phyloP scores from a whole-genome alignment of 2,113 vertebrate species.

The Brachyistius frenatus region DNA sequence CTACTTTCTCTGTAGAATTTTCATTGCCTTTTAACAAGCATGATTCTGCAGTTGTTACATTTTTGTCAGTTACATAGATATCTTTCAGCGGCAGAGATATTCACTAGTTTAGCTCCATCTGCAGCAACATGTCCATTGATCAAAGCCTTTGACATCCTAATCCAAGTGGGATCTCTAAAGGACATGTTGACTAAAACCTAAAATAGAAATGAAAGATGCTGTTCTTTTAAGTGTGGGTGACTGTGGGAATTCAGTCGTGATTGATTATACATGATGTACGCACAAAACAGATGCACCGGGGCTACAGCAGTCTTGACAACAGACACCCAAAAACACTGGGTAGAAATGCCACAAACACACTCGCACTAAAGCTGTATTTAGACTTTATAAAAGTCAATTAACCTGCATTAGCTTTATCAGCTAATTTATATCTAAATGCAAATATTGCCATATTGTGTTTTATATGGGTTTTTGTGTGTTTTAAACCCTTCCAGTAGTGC shows the following conservation, averaged over 20 bases:
- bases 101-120: constrained; percentile 4
- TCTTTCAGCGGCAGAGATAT: constrained; percentile 23
- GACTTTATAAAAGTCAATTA: too few relatives aligned
- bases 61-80: constrained; percentile 31
- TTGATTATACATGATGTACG: too few relatives aligned
- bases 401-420: too few relatives aligned
- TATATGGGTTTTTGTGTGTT: too few relatives aligned
- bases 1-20: constrained; percentile 23
- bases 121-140: constrained; percentile 19
- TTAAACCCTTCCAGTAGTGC: too few relatives aligned
- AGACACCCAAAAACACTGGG: too few relatives aligned
- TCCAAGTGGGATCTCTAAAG: constrained; percentile 4
- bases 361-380: too few relatives aligned
- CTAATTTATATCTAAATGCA: too few relatives aligned
- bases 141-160: constrained; percentile 10
- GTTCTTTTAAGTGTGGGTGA: neutral
- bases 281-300: too few relatives aligned
- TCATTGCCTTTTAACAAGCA: constrained; percentile 39
- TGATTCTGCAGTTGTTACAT: constrained; percentile 36
- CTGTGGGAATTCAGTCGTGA: neutral
- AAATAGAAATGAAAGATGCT: constrained; percentile 3
- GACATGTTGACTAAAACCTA: constrained; percentile 8
- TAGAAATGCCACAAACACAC: too few relatives aligned
- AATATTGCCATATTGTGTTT: too few relatives aligned
- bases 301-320: too few relatives aligned